Evolutionary conservation across 2,797 vertebrate species (phyloP), one percentile per base, ranked within the genome.

Genomic region (Benthosema pterotum): DNA sequence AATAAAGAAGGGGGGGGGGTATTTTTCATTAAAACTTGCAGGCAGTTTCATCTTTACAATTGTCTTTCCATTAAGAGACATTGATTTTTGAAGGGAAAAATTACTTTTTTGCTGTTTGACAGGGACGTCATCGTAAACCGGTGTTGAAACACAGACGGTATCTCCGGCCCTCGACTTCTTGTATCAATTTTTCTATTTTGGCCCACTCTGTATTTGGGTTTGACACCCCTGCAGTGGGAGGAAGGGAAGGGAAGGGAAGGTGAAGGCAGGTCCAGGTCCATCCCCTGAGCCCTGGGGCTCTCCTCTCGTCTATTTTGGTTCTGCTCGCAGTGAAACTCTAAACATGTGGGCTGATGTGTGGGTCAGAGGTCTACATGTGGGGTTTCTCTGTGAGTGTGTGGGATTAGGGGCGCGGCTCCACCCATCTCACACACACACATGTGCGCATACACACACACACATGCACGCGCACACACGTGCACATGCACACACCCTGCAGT

Each of bases 301-400:
- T 72, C 76, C 60, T 54, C 71, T 72, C 76, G 76, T 82, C 85
- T 83, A 80, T 80, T 89, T 85, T 73, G 76, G 73, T 68, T 79
- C 65, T 79, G 8, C 83, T 69, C 80, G 57, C 71, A 47, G 67
- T 77, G 83, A 75, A 87, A 87, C 75, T 79, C 80, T 79, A 88
- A 83, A 84, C 83, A 87, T 82, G 85, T 87, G 81, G 74, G 69
- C 69, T 88, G 80, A 88, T 82, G 83, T 79, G 72, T 63, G 71
- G 89, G 86, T 89, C 86, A 89, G 65, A 85, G 87, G 84, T 90
- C 89, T 70, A 38, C 58, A 80, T 79, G 78, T 72, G 79, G 80
- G 83, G 56, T 18, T 22, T 56, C 50, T 56, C 38, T 52, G 17
- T 15, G 58, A 69, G 61, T 42, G 18, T 45, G 32, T 52, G 16